These are phyloP conservation scores for Stichopus chloronotus DNA, from an alignment of 35 echinoderm and acorn worm genomes.

Conservation along the genomic window DNA sequence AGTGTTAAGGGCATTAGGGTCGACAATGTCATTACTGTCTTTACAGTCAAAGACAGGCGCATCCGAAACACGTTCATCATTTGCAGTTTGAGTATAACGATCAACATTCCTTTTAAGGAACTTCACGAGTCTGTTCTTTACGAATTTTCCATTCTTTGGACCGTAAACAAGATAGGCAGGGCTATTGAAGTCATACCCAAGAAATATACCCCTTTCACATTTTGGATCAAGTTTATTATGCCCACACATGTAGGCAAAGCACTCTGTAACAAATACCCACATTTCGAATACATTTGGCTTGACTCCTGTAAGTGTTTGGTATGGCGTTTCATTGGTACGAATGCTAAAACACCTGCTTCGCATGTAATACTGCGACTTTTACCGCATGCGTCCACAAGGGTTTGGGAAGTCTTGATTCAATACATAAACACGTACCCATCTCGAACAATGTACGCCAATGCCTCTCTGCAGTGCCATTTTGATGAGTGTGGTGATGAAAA, in stretches of 20 bases:
- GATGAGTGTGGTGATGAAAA: conserved; percentile 53
- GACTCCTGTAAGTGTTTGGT: not conserved
- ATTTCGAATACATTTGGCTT: conserved; percentile 27
- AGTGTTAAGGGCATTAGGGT: not conserved
- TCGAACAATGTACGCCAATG: conserved; percentile 60
- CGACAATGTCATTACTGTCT: not conserved
- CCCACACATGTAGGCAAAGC: no score
- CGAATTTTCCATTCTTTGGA: no score
- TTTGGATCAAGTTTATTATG: no score
- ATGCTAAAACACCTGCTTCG: not conserved
- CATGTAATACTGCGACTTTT: conserved; percentile 54
- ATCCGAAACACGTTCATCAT: not conserved
- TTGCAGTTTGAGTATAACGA: conserved; percentile 24
- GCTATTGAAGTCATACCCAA: no score
- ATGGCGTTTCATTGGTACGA: not conserved
- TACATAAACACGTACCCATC: conserved; percentile 59
- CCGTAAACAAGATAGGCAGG: no score
- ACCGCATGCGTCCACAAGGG: conserved; percentile 19
- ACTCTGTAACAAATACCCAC: not conserved
- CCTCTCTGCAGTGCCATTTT: conserved; percentile 70
- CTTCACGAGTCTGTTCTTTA: not conserved
- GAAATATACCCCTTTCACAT: no score
- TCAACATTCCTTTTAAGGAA: conserved; percentile 29
- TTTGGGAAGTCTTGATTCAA: conserved; percentile 39
- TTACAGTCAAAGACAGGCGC: not conserved